Evolutionary conservation across 2,797 vertebrate genomes (phyloP), one percentile per base, ranked within the genome.

Genomic region (Carapus acus): DNA sequence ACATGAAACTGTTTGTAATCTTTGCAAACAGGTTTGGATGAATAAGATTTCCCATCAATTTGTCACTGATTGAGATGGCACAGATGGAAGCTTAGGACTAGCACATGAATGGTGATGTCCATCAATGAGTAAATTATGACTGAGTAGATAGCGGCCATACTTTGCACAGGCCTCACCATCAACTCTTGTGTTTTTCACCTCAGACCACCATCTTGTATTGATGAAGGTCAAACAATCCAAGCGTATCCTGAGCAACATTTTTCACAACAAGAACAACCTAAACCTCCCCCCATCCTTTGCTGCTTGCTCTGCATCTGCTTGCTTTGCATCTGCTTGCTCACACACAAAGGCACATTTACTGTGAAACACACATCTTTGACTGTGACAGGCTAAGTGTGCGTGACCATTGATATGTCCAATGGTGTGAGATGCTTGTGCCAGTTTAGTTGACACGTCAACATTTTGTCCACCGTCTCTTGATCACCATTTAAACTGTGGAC

Each of bases 171-270:
- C 87, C 91, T 94, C 92, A 93, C 91, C 92, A 4, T 5, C 83
- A 88, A 90, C 88, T 94, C 93, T 96, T 93, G 92, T 93, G 90
- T 93, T 92, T 90, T 93, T 94, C 90, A 97, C 93, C 94, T 97
- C 93, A 96, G 93, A 92, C 90, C 87, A 80, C 89, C 88, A 79
- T 90, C 91, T 94, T 90, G 86, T 90, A 86, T 88, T 84, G 89
- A 89, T 86, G 63, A 81, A 96, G 90, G 96, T 98, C 94, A 98
- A 96, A 96, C 91, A 83, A 88, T 90, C 90, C 91, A 92, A 87
- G 87, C 82, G 87, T 88, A 89, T 91, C 86, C 87, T 80, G 76
- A 63, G 78, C 74, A 81, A 77, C 80, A 98, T 98, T 94, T 96
- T 96, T 94, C 88, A 84, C 86, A 86, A 88, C 74, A 85, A 77